Evolutionary conservation across 2,888 invertebrate species (phyloP).

Genomic region (Idaea dimidiata): DNA sequence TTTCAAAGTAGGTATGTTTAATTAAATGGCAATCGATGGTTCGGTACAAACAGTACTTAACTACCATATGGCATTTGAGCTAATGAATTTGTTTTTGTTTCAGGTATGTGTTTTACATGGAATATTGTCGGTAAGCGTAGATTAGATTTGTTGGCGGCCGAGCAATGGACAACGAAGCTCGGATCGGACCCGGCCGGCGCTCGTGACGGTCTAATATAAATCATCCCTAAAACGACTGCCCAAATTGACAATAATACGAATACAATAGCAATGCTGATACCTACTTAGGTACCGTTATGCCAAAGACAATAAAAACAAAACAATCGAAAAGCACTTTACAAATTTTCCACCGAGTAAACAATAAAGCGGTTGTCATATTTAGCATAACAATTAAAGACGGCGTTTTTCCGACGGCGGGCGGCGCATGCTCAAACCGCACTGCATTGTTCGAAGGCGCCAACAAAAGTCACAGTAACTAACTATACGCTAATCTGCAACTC

Average conservation of each 20-base stretch:
- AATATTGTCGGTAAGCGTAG: background rate
- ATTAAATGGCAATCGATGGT: too few relatives aligned
- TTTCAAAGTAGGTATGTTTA: too few relatives aligned
- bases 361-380: conserved; percentile 31
- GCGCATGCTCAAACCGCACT: conserved; percentile 46
- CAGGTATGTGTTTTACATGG: conserved; percentile 35
- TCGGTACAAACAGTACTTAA: too few relatives aligned
- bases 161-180: too few relatives aligned
- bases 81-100: conserved; percentile 25
- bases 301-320: conserved; percentile 8
- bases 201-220: too few relatives aligned
- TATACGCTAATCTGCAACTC: conserved; percentile 23
- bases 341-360: conserved; percentile 21
- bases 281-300: background rate
- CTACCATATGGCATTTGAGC: too few relatives aligned
- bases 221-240: background rate
- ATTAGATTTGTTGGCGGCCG: background rate
- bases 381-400: conserved; percentile 67
- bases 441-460: conserved; percentile 70
- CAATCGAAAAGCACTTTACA: conserved; percentile 8
- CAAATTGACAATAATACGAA: background rate
- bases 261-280: background rate
- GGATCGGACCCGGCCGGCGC: too few relatives aligned
- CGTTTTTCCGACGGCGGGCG: conserved; percentile 53
- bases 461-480: conserved; percentile 26